Percentiles rank a stretch among this genome's conserved stretches.
Evolutionary conservation across 2,113 vertebrate species (phyloP).

Genomic region (Ailuropoda melanoleuca): DNA sequence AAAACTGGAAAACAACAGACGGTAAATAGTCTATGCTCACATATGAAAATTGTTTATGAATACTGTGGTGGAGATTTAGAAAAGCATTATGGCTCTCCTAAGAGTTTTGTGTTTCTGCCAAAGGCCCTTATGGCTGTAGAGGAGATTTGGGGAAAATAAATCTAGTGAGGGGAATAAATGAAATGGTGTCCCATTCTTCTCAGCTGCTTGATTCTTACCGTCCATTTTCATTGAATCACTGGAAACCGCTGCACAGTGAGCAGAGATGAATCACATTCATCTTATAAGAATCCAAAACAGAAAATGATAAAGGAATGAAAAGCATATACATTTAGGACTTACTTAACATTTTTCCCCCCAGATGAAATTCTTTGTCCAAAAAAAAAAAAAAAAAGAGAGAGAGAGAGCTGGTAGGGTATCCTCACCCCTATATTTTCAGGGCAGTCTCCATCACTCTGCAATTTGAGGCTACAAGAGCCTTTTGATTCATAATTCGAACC

Average conservation of each 20-base stretch:
- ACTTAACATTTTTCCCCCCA: neutral
- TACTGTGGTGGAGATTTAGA: constrained; percentile 40
- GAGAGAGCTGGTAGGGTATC: neutral
- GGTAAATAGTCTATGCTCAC: constrained; percentile 22
- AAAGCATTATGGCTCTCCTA: constrained; percentile 48
- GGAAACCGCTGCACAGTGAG: neutral
- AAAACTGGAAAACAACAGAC: constrained; percentile 57
- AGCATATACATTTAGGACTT: neutral
- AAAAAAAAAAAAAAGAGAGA: neutral
- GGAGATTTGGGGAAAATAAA: constrained; percentile 47
- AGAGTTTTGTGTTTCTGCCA: constrained; percentile 52
- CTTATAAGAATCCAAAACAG: neutral
- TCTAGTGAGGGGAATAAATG: constrained; percentile 1
- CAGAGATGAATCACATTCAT: neutral
- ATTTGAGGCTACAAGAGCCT: neutral
- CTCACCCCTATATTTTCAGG: neutral
- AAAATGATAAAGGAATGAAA: neutral
- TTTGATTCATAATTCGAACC: neutral
- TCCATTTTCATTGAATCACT: neutral
- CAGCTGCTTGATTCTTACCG: neutral
- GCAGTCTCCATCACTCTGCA: neutral
- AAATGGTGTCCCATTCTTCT: neutral
- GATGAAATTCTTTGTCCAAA: neutral
- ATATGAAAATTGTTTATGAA: constrained; percentile 62
- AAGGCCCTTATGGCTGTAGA: constrained; percentile 4